Base-by-base conservation (phyloP, 2,888 invertebrate genomes). In the Eudasyphora cyanicolor region DNA sequence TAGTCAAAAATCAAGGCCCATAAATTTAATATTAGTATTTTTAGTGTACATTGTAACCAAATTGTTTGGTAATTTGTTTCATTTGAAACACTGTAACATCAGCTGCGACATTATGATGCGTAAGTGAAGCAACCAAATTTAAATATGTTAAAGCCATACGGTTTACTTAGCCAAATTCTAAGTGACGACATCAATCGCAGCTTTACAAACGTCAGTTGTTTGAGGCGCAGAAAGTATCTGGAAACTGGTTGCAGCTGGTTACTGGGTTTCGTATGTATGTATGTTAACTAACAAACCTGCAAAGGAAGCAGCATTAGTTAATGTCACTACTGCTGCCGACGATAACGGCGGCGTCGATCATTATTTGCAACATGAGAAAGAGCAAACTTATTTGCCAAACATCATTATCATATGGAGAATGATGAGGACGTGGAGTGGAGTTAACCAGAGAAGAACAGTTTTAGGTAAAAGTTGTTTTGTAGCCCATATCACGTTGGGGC, bases 201-300 rank as follows among this genome's bases (percentile, higher is more conserved):
- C 67, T 8, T 57, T 27, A 24, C 57, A 2, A 45, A 27, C 64
- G 19, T 24, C 42, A 42, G 42, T 42, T 42, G 42, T 67, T 67
- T 67, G 8, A 67, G 12, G 21, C 38, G 24, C 24, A 24, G 57
- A 57, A 67, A 19, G 42, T 78, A 76, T 71, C 74, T 73, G 60
- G 38, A 80, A 86, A 85, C 84, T 85, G 82, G 85, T 85, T 86
- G 76, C 74, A 78, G 85, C 64, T 81, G 77, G 67, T 81, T 75
- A 45, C 42, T 49, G 2, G 71, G 42, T 24, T 76, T 79, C 76
- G 42, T 42, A 67, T 67, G 21, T 67, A 42, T 67, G 67, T 38
- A 17, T 32, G 62, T 62, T 67, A 67, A 64, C 64, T 64, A 64
- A 64, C 35, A 10, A n/a, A 38, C 57, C 57, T 3, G 7, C 45